Evolutionary conservation across 1,140 invertebrate genomes (phyloP).

Genomic region (Temnothorax nylanderi): DNA sequence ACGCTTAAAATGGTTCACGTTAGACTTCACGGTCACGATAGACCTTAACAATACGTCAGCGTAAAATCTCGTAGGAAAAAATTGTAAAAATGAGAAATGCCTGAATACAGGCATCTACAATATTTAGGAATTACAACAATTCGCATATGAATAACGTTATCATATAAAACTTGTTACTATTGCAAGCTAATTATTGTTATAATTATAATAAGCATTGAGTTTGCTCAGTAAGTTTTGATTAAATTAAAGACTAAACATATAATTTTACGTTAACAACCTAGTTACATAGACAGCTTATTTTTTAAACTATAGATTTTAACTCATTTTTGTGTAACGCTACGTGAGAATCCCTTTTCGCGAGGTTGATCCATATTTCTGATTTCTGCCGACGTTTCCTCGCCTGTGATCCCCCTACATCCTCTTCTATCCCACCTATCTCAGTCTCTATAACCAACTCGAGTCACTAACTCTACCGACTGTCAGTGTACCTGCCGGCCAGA

Average conservation of each 20-base stretch:
- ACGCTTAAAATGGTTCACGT: not conserved
- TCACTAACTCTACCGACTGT: constrained; percentile 66
- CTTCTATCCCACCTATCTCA: constrained; percentile 3
- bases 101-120: not conserved
- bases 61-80: not conserved
- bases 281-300: not conserved
- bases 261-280: not conserved
- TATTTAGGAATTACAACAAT: not conserved
- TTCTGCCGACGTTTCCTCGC: not conserved
- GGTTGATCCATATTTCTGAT: constrained; percentile 32
- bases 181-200: not conserved
- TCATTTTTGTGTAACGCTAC: not conserved
- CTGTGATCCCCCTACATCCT: not conserved
- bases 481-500: constrained; percentile 75
- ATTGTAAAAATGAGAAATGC: not conserved
- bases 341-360: not conserved
- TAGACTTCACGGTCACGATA: constrained; percentile 4
- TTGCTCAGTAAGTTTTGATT: not conserved
- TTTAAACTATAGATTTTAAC: not conserved
- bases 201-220: not conserved
- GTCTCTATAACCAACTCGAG: constrained; percentile 28
- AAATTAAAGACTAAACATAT: not conserved
- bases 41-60: not conserved
- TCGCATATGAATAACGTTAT: not conserved
- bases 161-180: not conserved